Evolutionary conservation across 2,797 vertebrate species (phyloP), one percentile per base, ranked within the genome.

Genomic region (Gobionotothen gibberifrons): DNA sequence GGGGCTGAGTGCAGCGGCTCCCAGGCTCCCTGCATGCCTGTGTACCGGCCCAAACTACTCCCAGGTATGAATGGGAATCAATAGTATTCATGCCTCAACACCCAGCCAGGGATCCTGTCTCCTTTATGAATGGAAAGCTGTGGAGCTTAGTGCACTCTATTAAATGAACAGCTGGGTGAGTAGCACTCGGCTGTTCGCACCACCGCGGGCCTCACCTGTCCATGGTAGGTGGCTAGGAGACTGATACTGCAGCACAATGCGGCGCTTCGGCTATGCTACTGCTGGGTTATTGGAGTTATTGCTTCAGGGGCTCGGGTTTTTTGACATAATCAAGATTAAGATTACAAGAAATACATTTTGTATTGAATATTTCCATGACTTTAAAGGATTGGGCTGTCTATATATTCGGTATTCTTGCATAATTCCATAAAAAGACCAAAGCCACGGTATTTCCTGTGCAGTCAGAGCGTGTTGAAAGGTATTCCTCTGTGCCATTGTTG

Each of bases 101-200:
- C 72, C 73, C 85, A 82, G 86, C 85, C 84, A 26, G 81, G 87
- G 85, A 86, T 74, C 71, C 90, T 90, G 90, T 91, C 89, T 85
- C 32, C 81, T 84, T 92, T 91, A 90, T 91, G 89, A 92, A 92
- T 90, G 89, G 89, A 85, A 61, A 75, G 86, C 84, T 48, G 75
- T 81, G 87, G 82, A 89, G 88, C 89, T 90, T 79, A 88, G 81
- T 84, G 58, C 84, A 90, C 85, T 89, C 87, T 84, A 89, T 92
- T 92, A 92, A 91, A 87, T 62, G 85, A 91, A 89, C 92, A 90
- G 90, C 89, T 91, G 90, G 90, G 86, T 85, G 88, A 85, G 84
- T 56, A 86, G 88, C 86, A 75, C 76, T 82, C 60, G 59, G 85
- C 79, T 76, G 85, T 83, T 87, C 87, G 82, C 87, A 69, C 72